Conservation (phyloP, 1,140 invertebrate species). For the Popillia japonica region DNA sequence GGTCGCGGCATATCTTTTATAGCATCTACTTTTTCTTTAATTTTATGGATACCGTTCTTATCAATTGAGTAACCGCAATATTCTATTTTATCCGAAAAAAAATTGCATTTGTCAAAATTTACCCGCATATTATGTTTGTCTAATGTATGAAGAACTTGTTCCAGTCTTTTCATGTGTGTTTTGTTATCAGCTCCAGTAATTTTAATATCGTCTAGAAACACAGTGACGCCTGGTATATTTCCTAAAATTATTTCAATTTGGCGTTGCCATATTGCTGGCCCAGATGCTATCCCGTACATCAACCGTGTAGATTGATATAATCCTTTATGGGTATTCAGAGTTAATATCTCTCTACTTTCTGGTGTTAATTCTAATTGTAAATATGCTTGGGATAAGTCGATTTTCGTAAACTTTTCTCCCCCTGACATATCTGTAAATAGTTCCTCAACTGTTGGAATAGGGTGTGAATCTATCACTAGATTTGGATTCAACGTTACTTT, state of each 20-base stretch:
- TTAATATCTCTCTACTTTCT: too few relatives aligned
- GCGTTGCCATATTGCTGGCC: too few relatives aligned
- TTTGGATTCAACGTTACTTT: too few relatives aligned
- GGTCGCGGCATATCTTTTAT: not conserved
- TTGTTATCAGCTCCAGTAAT: slow-evolving; percentile 42
- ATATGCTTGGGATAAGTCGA: too few relatives aligned
- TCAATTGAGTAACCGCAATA: slow-evolving; percentile 58
- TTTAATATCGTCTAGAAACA: slow-evolving; percentile 53
- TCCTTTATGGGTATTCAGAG: too few relatives aligned
- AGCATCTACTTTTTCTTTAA: not conserved
- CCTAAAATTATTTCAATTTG: not conserved
- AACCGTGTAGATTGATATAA: too few relatives aligned
- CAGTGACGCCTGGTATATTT: slow-evolving; percentile 36
- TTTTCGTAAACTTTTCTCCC: too few relatives aligned
- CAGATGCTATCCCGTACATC: too few relatives aligned
- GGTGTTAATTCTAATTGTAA: too few relatives aligned
- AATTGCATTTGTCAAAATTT: slow-evolving; percentile 44
- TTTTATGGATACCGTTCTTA: slow-evolving; percentile 46
- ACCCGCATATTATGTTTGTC: not conserved
- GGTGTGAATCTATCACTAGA: too few relatives aligned
- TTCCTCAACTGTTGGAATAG: too few relatives aligned
- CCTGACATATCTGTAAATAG: too few relatives aligned
- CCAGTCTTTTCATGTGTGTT: not conserved
- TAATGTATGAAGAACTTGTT: slow-evolving; percentile 1
- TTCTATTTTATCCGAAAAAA: slow-evolving; percentile 48